Conservation (phyloP, 2,888 invertebrate species). For the Orthonevra nobilis region DNA sequence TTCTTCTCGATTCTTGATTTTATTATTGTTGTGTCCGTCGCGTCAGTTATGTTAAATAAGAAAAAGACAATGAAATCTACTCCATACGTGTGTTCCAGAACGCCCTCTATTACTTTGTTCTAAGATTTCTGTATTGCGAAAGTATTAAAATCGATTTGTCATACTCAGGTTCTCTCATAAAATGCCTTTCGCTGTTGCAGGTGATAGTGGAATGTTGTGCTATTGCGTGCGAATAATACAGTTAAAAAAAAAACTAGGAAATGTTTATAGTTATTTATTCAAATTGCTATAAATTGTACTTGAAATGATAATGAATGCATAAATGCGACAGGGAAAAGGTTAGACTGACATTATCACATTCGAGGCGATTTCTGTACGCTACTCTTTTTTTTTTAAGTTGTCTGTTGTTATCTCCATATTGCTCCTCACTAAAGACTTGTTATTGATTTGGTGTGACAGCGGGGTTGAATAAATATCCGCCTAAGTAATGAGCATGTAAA, state of each 20-base stretch:
- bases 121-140: background rate
- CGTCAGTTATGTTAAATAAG: background rate
- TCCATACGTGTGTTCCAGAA: background rate
- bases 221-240: conserved; percentile 21
- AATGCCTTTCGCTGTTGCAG: no score
- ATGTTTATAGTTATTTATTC: conserved; percentile 59
- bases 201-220: conserved; percentile 23
- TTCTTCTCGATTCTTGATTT: conserved; percentile 9
- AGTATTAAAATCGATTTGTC: conserved; percentile 16
- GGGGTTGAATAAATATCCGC: no score
- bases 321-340: conserved; percentile 50
- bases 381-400: no score
- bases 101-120: conserved; percentile 29
- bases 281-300: conserved; percentile 64
- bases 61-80: conserved; percentile 1
- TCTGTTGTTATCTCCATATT: no score
- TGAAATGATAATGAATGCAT: conserved; percentile 65
- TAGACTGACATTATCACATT: conserved; percentile 51
- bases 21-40: conserved; percentile 22
- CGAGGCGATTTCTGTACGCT: conserved; percentile 28
- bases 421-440: no score
- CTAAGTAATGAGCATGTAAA: no score
- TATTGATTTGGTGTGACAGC: no score
- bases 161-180: background rate
- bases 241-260: conserved; percentile 48